Base-by-base conservation (phyloP, 2,888 invertebrate genomes). In the Microchrysa polita region DNA sequence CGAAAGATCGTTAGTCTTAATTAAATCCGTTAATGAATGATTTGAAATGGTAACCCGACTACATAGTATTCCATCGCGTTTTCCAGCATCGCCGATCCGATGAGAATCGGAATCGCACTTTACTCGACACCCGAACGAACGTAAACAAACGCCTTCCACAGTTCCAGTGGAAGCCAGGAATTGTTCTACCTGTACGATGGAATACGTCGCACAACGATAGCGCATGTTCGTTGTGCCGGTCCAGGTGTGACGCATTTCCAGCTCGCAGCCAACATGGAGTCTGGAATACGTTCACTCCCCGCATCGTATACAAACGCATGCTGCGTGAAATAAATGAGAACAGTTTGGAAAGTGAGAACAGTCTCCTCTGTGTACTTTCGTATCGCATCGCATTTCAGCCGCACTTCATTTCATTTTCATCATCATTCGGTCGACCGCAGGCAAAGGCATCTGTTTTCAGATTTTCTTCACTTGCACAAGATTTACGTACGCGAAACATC, bases 71-170 rank as follows among this genome's bases (percentile, higher is more conserved):
- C 27, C 2, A 34, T 5, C 27, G 27, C 4, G 27, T 34, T 34
- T 34, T 34, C 27, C 4, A 34, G 27, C n/a, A 34, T 2, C 27
- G 27, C 2, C 27, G 27, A 34, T 2, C 27, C 27, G 27, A 34
- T 34, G 27, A 5, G 4, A 5, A 7, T 5, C 23, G 65, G 48
- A 27, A 2, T n/a, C n/a, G 67, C 18, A 27, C 16, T 10, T 16
- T 2, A 42, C 5, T 18, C 61, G 61, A 42, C 14, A 42, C 14
- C 40, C 67, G 67, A 67, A 23, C 23, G 67, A 52, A 53, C 67
- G 67, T 67, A 67, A 67, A 67, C 67, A 67, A 69, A 69, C 40
- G 69, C 69, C 34, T 69, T 69, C 69, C 69, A 27, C 40, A 57
- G 57, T 10, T 57, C 10, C 55, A 42, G 20, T 48, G 65, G 65